A percentile compares a stretch with the other conserved stretches of the same genome.
Evolutionary conservation across 2,797 vertebrate genomes (phyloP).

Genomic region (Spinus olivaceus): DNA sequence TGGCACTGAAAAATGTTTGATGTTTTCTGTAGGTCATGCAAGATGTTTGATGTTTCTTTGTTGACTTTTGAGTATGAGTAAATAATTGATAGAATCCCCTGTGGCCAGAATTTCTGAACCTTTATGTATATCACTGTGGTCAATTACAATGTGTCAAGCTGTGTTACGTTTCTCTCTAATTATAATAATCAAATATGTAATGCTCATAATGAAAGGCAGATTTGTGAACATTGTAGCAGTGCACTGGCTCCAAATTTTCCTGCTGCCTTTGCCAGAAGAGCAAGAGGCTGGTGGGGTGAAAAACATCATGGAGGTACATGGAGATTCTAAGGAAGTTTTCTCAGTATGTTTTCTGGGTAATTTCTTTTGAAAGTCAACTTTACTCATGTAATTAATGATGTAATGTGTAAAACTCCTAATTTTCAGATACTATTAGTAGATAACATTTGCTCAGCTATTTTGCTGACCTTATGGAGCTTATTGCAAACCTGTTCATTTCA

Average conservation of each 20-base stretch:
- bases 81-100: slow-evolving; percentile 37
- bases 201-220: slow-evolving; percentile 37
- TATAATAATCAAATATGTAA: slow-evolving; percentile 36
- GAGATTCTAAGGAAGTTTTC: not conserved
- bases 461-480: not conserved
- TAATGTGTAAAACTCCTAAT: not conserved
- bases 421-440: not conserved
- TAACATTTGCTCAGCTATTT: not conserved
- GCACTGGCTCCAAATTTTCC: not conserved
- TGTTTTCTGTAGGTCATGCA: slow-evolving; percentile 46
- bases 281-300: not conserved
- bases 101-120: slow-evolving; percentile 29
- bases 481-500: not conserved
- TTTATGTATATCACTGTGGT: slow-evolving; percentile 38
- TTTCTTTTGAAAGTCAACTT: not conserved
- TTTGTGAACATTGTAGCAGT: not conserved
- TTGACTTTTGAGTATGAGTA: slow-evolving; percentile 34
- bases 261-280: not conserved
- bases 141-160: not conserved
- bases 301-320: not conserved
- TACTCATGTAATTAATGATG: not conserved
- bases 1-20: slow-evolving; percentile 30
- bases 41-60: slow-evolving; percentile 34
- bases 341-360: not conserved
- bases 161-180: slow-evolving; percentile 30